These are phyloP conservation scores for Amphiprion ocellaris DNA, from an alignment of 2,113 vertebrate genomes.

Conservation along the genomic window DNA sequence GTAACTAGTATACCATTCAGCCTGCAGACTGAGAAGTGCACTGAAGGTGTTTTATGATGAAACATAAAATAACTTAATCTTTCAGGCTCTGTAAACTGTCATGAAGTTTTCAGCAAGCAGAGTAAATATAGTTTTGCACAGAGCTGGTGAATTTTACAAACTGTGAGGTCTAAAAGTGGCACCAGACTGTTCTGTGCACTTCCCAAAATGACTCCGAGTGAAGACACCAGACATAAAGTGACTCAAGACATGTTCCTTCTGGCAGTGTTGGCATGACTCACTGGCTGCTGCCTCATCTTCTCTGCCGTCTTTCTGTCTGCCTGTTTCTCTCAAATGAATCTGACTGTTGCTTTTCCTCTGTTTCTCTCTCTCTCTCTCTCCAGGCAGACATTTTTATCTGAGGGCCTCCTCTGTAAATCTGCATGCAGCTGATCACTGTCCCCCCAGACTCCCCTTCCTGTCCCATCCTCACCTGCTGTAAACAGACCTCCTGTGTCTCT, in stretches of 20 bases:
- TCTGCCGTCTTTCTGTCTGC: conserved; percentile 15
- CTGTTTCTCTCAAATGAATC: conserved; percentile 35
- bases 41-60: background rate
- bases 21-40: background rate
- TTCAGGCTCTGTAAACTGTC: background rate
- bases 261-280: conserved; percentile 58
- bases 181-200: conserved; percentile 15
- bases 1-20: background rate
- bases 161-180: conserved; percentile 44
- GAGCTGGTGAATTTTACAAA: conserved; percentile 9
- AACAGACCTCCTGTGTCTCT: conserved; percentile 37
- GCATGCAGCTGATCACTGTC: conserved; percentile 74
- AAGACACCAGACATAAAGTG: conserved; percentile 57
- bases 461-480: conserved; percentile 48
- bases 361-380: conserved; percentile 49
- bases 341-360: conserved; percentile 36
- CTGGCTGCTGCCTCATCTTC: conserved; percentile 39
- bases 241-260: conserved; percentile 57
- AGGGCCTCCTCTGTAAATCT: conserved; percentile 69
- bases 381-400: conserved; percentile 62
- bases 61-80: background rate
- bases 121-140: conserved; percentile 23
- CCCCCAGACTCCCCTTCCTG: conserved; percentile 36
- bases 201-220: conserved; percentile 26
- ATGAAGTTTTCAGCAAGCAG: conserved; percentile 6